Conservation (phyloP, 2,888 invertebrate species). For the Timema podura region DNA sequence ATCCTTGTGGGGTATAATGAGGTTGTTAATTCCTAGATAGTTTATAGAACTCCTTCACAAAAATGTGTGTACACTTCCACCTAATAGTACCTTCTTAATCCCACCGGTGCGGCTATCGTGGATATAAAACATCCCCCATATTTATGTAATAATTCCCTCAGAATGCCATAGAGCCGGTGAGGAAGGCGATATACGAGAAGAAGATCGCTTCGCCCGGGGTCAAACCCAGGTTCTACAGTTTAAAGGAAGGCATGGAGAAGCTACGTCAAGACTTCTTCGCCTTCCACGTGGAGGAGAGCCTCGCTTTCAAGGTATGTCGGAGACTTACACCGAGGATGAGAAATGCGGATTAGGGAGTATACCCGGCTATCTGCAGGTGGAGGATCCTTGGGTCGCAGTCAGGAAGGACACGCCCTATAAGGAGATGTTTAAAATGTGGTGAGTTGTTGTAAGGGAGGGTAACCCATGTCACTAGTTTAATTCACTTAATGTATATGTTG, state of each 20-base stretch:
- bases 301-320: conserved; percentile 13
- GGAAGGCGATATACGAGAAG: conserved; percentile 49
- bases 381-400: conserved; percentile 9
- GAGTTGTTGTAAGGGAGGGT: too few species aligned
- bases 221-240: conserved; percentile 35
- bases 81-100: too few species aligned
- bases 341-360: conserved; percentile 21
- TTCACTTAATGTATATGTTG: too few species aligned
- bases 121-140: too few species aligned
- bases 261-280: conserved; percentile 18
- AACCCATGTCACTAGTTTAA: too few species aligned
- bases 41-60: too few species aligned
- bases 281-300: conserved; percentile 20
- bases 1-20: too few species aligned
- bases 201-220: conserved; percentile 47
- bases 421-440: conserved; percentile 10
- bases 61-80: too few species aligned
- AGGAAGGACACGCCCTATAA: conserved; percentile 5
- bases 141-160: not conserved
- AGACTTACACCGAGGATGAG: conserved; percentile 21
- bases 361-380: not conserved
- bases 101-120: too few species aligned
- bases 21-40: too few species aligned
- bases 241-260: conserved; percentile 16
- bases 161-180: conserved; percentile 43